Base-by-base conservation (phyloP, 2,797 vertebrate genomes). In the Oreochromis mossambicus region DNA sequence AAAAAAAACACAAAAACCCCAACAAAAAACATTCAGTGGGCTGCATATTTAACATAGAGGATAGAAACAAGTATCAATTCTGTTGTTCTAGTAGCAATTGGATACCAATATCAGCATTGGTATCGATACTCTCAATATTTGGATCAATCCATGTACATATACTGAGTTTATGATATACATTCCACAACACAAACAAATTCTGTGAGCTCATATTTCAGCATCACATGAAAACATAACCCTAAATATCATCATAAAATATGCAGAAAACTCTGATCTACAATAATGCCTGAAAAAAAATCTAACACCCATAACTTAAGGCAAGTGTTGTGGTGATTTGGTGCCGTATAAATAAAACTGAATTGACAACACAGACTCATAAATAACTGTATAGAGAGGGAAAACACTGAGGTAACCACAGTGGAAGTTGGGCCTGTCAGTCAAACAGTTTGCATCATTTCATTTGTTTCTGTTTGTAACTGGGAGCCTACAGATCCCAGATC, bases 401-500 rank as follows among this genome's bases (percentile, higher is more conserved):
- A 24, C 0, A n/a, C 68, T 3, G 26, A 50, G 26, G 68, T 32
- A 75, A 75, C 43, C 26, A 13, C 26, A 34, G 70, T 32, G 46
- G 43, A 32, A n/a, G 70, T 50, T n/a, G 7, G 32, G 26, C 15
- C 46, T 50, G 26, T 50, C 48, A 75, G 29, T 32, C 7, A 7
- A 75, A 50, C 26, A 29, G 46, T 50, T 75, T 73, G 29, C 10
- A 13, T n/a, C 10, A 32, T 26, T 87, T 79, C 29, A 89, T 80
- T 63, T 75, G 26, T 82, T 73, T 73, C 32, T 50, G 12, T 54
- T 73, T 77, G 36, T 6, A 21, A 66, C 55, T 84, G 29, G 46
- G 75, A 51, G 75, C 56, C 32, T 12, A 11, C 34, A 80, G 50
- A 81, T 81, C 51, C 81, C 80, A 86, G 15, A 61, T 80, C 56